These are phyloP conservation scores for Montipora capricornis DNA, from an alignment of 64 coral and sea anemone species.

Conservation along the genomic window DNA sequence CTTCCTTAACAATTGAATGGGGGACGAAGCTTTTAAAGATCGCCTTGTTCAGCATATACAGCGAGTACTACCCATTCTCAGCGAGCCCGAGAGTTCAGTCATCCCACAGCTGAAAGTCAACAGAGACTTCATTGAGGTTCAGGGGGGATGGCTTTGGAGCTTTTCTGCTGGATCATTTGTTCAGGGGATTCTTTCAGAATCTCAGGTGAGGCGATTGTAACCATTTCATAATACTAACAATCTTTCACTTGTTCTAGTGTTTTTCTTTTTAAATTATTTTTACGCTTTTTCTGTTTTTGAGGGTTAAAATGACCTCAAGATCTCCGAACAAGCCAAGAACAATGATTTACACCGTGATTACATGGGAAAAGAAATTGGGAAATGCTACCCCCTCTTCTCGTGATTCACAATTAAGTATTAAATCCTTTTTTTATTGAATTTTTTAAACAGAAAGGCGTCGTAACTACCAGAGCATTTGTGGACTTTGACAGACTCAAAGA, in stretches of 20 bases:
- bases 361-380: too few species aligned
- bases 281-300: background rate
- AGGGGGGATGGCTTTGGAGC: conserved; percentile 15
- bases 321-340: background rate
- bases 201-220: too few species aligned
- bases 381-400: background rate
- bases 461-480: background rate
- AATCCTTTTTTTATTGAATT: too few species aligned
- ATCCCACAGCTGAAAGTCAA: conserved; percentile 18
- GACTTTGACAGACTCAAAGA: background rate
- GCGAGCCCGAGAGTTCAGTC: background rate
- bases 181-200: background rate
- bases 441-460: background rate
- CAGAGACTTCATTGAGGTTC: conserved; percentile 26
- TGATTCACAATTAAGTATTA: background rate
- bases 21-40: conserved; percentile 11
- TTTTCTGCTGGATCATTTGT: background rate
- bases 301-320: background rate
- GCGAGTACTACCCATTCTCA: background rate
- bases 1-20: conserved; percentile 1
- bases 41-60: conserved; percentile 18
- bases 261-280: background rate
- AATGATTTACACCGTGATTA: too few species aligned
- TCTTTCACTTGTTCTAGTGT: too few species aligned
- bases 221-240: background rate